Evolutionary conservation across 1,140 invertebrate species (phyloP).

Genomic region (Pogonus chalceus): DNA sequence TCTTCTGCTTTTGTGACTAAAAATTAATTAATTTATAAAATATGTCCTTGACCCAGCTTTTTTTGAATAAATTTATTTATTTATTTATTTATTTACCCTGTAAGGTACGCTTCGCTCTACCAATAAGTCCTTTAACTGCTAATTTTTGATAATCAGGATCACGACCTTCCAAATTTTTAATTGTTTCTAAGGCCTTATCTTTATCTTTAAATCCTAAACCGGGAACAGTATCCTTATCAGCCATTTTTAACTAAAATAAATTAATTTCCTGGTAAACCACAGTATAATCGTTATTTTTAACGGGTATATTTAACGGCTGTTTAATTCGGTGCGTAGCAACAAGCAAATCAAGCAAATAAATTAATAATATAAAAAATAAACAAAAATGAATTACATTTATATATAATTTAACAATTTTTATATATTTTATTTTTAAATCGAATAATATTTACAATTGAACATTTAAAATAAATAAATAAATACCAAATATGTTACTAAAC

Average conservation of each 20-base stretch:
- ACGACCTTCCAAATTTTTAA: conserved; percentile 47
- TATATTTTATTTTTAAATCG: too few relatives aligned
- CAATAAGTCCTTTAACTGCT: conserved; percentile 51
- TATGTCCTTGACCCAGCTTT: neutral
- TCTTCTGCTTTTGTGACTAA: conserved; percentile 52
- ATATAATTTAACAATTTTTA: too few relatives aligned
- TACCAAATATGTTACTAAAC: too few relatives aligned
- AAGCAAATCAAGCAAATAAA: too few relatives aligned
- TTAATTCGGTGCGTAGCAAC: too few relatives aligned
- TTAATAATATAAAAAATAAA: too few relatives aligned
- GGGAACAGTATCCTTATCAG: conserved; percentile 37
- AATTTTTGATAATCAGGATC: conserved; percentile 56
- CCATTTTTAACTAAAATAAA: neutral
- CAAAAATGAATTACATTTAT: too few relatives aligned
- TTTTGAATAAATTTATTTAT: neutral
- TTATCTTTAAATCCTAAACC: conserved; percentile 56
- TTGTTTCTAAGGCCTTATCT: conserved; percentile 51
- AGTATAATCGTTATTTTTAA: too few relatives aligned
- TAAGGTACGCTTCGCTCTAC: conserved; percentile 50
- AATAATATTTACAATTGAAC: too few relatives aligned
- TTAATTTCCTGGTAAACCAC: too few relatives aligned
- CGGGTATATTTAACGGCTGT: too few relatives aligned
- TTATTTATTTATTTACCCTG: conserved; percentile 36
- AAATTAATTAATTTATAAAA: conserved; percentile 13
- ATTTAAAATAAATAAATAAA: too few relatives aligned